These are phyloP conservation scores for Cottoperca gobio DNA, from an alignment of 2,797 vertebrate genomes.

Conservation along the genomic window DNA sequence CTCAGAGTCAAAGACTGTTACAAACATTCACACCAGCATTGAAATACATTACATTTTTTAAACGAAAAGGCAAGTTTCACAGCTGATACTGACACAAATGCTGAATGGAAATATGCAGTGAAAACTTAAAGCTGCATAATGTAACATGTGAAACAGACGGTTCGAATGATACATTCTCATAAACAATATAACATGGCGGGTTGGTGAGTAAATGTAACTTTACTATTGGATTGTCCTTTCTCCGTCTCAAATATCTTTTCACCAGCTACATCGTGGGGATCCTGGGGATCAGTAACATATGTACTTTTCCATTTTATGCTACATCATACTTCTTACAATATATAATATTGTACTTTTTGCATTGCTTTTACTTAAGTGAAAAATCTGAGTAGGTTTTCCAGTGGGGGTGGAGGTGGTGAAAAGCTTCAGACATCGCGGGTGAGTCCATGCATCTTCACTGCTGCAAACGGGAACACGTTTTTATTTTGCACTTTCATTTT, in stretches of 20 bases:
- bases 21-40: slow-evolving; percentile 37
- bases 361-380: neutral
- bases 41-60: slow-evolving; percentile 14
- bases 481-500: neutral
- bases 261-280: slow-evolving; percentile 8
- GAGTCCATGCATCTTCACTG: neutral
- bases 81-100: slow-evolving; percentile 10
- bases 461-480: neutral
- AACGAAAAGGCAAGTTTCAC: slow-evolving; percentile 26
- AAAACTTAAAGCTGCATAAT: neutral
- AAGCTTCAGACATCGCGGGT: neutral
- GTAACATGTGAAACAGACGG: neutral
- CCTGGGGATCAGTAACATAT: neutral
- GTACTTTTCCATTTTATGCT: neutral
- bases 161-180: neutral
- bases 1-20: slow-evolving; percentile 6
- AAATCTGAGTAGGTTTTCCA: neutral
- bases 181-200: neutral
- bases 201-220: neutral
- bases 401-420: neutral
- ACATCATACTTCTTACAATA: neutral
- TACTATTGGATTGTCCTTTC: slow-evolving; percentile 4
- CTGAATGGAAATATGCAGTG: neutral
- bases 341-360: neutral
- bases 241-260: slow-evolving; percentile 1